phyloP scores from a whole-genome alignment of 92 coral and sea anemone species.

The Zoanthus gigantus region DNA sequence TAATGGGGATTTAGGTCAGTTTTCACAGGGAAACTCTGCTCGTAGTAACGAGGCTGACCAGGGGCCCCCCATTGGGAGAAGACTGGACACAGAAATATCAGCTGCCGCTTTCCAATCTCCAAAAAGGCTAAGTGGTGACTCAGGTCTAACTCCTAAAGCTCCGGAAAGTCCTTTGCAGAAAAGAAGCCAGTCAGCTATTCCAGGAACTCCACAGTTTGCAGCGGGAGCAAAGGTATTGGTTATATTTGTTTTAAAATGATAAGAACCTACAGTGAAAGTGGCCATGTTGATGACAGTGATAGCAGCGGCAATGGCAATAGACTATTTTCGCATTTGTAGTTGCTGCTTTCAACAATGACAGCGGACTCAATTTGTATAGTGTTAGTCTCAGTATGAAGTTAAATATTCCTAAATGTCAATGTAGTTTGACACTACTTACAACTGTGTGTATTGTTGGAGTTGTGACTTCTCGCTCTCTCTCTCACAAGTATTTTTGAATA shows the following conservation, averaged over 20 bases:
- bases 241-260: neutral
- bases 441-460: too few species aligned
- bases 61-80: neutral
- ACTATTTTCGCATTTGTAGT: too few species aligned
- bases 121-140: neutral
- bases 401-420: too few species aligned
- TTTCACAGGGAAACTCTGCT: slow-evolving; percentile 8
- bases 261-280: neutral
- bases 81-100: slow-evolving; percentile 31
- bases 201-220: neutral
- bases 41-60: slow-evolving; percentile 27
- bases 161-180: slow-evolving; percentile 29
- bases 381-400: too few species aligned
- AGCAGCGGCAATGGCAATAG: neutral
- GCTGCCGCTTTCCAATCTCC: slow-evolving; percentile 5
- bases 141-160: neutral
- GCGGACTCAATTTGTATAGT: too few species aligned
- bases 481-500: too few species aligned
- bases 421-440: too few species aligned
- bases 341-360: too few species aligned
- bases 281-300: neutral
- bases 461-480: too few species aligned
- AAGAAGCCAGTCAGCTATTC: slow-evolving; percentile 25
- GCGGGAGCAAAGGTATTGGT: slow-evolving; percentile 14
- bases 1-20: slow-evolving; percentile 37